Evolutionary conservation across 2,797 vertebrate genomes (phyloP), one percentile per base, ranked within the genome.

Genomic region (Fringilla coelebs): DNA sequence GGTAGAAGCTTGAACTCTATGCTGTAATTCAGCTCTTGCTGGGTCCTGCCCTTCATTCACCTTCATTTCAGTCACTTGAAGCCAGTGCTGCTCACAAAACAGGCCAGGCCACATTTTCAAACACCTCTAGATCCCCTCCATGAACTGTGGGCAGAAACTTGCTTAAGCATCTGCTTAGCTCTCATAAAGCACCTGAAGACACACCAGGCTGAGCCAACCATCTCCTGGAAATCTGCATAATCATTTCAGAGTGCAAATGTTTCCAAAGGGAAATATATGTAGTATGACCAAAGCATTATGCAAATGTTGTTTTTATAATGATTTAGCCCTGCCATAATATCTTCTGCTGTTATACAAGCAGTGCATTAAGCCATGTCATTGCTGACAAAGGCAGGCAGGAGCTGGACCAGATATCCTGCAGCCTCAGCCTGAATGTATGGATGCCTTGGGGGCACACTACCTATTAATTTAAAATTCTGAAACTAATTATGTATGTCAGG

Each of bases 401-500:
- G 87, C 85, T 88, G 88, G 76, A 92, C 86, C 93, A 92, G 76
- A 85, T 66, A 96, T 91, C 94, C 94, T 96, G 90, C 90, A 96
- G 94, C 91, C 94, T 97, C 95, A 88, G 89, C 88, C 92, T 96
- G 92, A 97, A 97, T 79, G 92, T 97, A 96, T 96, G 85, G 97
- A 89, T 97, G 97, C 96, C 97, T 98, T 97, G 89, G 95, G 96
- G 97, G 95, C 93, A 97, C 52, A 78, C 95, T 95, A 97, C 95
- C 96, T 97, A 98, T 98, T 98, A 97, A 98, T 97, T 97, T 97
- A 97, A 97, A 98, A 98, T 97, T 97, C 96, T 90, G 93, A 97
- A 98, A 97, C 97, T 98, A 98, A 98, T 98, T 98, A 98, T 96
- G 95, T 96, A 97, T 97, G 97, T 98, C 98, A 98, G 97, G 97